A percentile compares a stretch with the other conserved stretches of the same genome.
Conservation (phyloP, 2,113 vertebrate genomes). For the Albula goreensis region DNA sequence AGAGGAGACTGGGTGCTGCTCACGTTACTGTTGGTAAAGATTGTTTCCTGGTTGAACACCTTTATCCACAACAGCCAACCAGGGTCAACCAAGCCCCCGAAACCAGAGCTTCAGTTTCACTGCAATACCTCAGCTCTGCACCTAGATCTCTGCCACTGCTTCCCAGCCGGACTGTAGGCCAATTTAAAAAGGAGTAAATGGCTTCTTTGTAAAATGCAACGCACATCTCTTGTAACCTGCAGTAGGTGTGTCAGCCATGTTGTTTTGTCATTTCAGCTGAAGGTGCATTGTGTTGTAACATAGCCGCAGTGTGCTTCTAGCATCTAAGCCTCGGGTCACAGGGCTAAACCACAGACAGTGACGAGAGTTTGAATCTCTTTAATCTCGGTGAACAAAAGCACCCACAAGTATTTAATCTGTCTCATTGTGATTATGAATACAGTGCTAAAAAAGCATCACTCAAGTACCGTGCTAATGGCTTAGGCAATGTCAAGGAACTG, state of each 20-base stretch:
- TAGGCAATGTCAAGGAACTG: background rate
- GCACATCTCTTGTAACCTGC: background rate
- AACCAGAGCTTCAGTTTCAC: background rate
- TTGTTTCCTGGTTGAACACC: background rate
- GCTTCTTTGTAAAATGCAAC: background rate
- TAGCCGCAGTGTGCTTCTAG: background rate
- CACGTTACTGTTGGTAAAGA: background rate
- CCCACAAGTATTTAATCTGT: constrained; percentile 9
- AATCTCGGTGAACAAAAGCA: background rate
- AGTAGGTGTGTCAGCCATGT: background rate
- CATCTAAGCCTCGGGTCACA: background rate
- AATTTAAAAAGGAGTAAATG: background rate
- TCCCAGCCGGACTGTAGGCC: background rate
- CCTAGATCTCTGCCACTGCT: background rate
- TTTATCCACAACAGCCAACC: background rate
- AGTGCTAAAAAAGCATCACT: background rate
- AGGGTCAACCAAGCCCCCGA: background rate
- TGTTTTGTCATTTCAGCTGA: background rate
- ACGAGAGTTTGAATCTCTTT: background rate
- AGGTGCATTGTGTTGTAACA: background rate
- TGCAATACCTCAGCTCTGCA: background rate
- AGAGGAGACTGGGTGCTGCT: constrained; percentile 34
- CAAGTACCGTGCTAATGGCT: background rate
- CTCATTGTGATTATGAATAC: background rate
- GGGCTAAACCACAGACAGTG: background rate